phyloP scores from a whole-genome alignment of 2,888 invertebrate genomes.

The Cephus nigrinus region DNA sequence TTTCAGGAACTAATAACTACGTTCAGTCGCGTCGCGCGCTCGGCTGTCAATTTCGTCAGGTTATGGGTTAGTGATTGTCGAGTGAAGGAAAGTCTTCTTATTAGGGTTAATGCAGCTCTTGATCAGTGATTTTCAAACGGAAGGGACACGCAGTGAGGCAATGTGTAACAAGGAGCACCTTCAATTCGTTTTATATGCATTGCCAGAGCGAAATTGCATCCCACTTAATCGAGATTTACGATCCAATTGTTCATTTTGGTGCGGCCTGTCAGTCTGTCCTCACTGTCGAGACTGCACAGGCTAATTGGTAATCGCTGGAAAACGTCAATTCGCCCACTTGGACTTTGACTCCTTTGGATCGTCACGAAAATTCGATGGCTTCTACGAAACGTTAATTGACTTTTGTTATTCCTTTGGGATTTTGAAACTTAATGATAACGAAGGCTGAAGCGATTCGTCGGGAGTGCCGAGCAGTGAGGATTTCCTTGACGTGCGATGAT shows the following conservation, averaged over 20 bases:
- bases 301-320: constrained; percentile 3
- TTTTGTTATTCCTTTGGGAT: not conserved
- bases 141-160: not conserved
- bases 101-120: not conserved
- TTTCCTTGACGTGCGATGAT: not conserved
- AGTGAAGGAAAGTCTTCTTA: not conserved
- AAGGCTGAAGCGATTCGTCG: not conserved
- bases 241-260: constrained; percentile 20
- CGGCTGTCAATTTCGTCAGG: not conserved
- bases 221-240: constrained; percentile 11
- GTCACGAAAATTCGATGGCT: not conserved
- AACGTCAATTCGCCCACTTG: constrained; percentile 2
- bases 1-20: not conserved
- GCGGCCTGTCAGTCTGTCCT: not conserved
- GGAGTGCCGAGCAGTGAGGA: not conserved
- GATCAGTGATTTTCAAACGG: not conserved
- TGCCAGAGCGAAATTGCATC: constrained; percentile 25
- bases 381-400: not conserved
- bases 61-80: not conserved
- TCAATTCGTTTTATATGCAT: constrained; percentile 27
- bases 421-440: not conserved
- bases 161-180: constrained; percentile 10
- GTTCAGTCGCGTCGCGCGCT: not conserved
- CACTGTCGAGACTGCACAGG: not conserved
- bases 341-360: not conserved